Evolutionary conservation across 2,797 vertebrate genomes (phyloP).

Genomic region (Paratrypauchen microcephalus): DNA sequence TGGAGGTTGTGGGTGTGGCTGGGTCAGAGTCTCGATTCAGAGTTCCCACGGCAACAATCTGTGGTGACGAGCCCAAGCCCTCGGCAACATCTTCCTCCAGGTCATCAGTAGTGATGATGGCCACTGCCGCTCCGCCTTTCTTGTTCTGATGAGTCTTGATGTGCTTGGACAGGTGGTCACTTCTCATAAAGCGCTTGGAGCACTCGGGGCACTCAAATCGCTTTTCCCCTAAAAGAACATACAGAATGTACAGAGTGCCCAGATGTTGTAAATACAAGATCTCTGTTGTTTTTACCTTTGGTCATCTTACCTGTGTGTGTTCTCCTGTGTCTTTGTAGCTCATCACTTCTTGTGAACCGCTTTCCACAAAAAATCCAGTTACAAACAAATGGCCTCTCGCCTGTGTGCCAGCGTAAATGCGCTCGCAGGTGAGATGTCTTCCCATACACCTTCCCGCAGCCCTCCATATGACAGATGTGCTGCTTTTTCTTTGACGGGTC

Average conservation of each 20-base stretch:
- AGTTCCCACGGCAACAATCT: slow-evolving; percentile 93
- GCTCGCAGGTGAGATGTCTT: slow-evolving; percentile 98
- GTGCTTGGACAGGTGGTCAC: slow-evolving; percentile 98
- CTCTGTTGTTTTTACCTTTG: background rate
- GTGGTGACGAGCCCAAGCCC: slow-evolving; percentile 88
- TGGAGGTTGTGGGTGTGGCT: slow-evolving; percentile 91
- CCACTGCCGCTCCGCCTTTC: slow-evolving; percentile 91
- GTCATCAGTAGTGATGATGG: slow-evolving; percentile 97
- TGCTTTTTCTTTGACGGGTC: slow-evolving; percentile 98
- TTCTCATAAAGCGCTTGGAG: slow-evolving; percentile 98
- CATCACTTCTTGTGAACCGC: slow-evolving; percentile 95
- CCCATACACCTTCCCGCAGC: slow-evolving; percentile 97
- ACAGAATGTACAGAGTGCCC: background rate
- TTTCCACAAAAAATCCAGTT: slow-evolving; percentile 99
- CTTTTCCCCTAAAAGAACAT: slow-evolving; percentile 86
- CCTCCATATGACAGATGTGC: slow-evolving; percentile 98
- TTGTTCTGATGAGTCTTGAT: slow-evolving; percentile 99
- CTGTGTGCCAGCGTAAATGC: slow-evolving; percentile 98
- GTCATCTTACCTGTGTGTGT: slow-evolving; percentile 89
- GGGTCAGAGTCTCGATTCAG: slow-evolving; percentile 94
- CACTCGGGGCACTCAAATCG: slow-evolving; percentile 98
- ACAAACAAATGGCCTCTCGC: slow-evolving; percentile 97
- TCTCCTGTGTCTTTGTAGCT: slow-evolving; percentile 95
- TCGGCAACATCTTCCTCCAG: slow-evolving; percentile 93
- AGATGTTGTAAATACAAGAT: background rate